Percentiles rank a stretch among this genome's conserved stretches.
phyloP scores from a whole-genome alignment of 2,888 invertebrate species.

The Scaptomyza flava region DNA sequence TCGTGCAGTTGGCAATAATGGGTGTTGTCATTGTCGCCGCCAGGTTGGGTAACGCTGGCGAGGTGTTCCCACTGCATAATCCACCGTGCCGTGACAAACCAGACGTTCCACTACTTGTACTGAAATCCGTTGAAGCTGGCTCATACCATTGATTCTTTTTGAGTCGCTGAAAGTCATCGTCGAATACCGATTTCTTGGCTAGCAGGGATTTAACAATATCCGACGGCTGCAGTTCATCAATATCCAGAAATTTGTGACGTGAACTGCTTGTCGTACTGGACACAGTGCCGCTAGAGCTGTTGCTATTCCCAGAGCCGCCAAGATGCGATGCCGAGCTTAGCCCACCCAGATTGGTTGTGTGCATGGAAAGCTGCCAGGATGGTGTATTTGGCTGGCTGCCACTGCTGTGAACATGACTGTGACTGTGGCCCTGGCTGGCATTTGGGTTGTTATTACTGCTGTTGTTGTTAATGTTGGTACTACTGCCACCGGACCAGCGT shows the following conservation, averaged over 20 bases:
- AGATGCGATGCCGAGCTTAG: slow-evolving; percentile 52
- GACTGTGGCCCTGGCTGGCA: slow-evolving; percentile 84
- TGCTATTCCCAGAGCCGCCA: slow-evolving; percentile 58
- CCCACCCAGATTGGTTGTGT: slow-evolving; percentile 48
- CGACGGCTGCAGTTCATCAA: slow-evolving; percentile 94
- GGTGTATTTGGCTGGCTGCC: slow-evolving; percentile 82
- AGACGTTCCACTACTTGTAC: slow-evolving; percentile 25
- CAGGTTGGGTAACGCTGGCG: slow-evolving; percentile 83
- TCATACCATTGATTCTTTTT: slow-evolving; percentile 95
- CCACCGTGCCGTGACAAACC: slow-evolving; percentile 50
- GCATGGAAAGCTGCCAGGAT: slow-evolving; percentile 74
- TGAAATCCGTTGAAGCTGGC: slow-evolving; percentile 82
- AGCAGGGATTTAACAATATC: slow-evolving; percentile 96
- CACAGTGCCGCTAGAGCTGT: slow-evolving; percentile 85
- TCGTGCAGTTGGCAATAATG: slow-evolving; percentile 61
- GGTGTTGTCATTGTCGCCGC: slow-evolving; percentile 80
- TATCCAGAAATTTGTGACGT: slow-evolving; percentile 91
- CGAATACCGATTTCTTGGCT: slow-evolving; percentile 96
- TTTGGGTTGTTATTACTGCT: slow-evolving; percentile 48
- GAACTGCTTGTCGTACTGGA: slow-evolving; percentile 84
- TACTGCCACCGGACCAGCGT: slow-evolving; percentile 89
- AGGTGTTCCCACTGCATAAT: slow-evolving; percentile 72
- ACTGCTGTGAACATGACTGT: slow-evolving; percentile 73
- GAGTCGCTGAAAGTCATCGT: slow-evolving; percentile 96
- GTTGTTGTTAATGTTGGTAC: slow-evolving; percentile 37